Conservation (phyloP, 2,113 vertebrate genomes). For the Thalassoma bifasciatum region DNA sequence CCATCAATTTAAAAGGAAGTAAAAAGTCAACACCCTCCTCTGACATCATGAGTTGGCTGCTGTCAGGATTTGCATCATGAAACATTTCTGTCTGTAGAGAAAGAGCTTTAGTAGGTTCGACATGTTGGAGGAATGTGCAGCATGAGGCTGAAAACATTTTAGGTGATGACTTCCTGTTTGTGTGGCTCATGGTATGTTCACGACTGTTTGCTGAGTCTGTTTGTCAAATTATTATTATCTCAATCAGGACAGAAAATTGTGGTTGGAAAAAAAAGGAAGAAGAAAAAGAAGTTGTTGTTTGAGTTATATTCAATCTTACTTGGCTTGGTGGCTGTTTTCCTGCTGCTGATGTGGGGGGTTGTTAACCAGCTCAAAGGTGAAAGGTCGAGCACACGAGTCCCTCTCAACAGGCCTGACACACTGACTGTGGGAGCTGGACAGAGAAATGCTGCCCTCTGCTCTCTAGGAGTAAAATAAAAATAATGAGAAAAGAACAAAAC, state of each 20-base stretch:
- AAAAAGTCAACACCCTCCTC: conserved; percentile 7
- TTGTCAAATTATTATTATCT: too few species aligned
- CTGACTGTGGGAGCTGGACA: conserved; percentile 72
- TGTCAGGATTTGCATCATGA: background rate
- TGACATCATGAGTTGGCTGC: conserved; percentile 26
- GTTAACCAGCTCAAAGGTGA: conserved; percentile 85
- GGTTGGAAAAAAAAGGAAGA: too few species aligned
- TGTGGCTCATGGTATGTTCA: too few species aligned
- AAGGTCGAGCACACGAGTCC: conserved; percentile 83
- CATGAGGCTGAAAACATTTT: too few species aligned
- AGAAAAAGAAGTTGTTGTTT: too few species aligned
- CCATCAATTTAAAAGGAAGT: conserved; percentile 19
- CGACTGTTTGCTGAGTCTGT: too few species aligned
- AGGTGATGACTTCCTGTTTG: too few species aligned
- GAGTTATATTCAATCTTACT: conserved; percentile 62
- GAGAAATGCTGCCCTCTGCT: conserved; percentile 78
- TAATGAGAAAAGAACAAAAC: background rate
- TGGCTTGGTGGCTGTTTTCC: conserved; percentile 66
- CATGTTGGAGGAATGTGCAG: too few species aligned
- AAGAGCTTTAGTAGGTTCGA: too few species aligned
- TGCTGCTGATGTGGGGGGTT: conserved; percentile 48
- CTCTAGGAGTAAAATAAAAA: conserved; percentile 63
- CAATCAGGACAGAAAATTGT: too few species aligned
- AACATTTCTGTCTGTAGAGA: background rate
- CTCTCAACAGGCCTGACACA: conserved; percentile 78